These are phyloP conservation scores for Tringa solitaria DNA, from an alignment of 2,113 vertebrate genomes.

Conservation along the genomic window DNA sequence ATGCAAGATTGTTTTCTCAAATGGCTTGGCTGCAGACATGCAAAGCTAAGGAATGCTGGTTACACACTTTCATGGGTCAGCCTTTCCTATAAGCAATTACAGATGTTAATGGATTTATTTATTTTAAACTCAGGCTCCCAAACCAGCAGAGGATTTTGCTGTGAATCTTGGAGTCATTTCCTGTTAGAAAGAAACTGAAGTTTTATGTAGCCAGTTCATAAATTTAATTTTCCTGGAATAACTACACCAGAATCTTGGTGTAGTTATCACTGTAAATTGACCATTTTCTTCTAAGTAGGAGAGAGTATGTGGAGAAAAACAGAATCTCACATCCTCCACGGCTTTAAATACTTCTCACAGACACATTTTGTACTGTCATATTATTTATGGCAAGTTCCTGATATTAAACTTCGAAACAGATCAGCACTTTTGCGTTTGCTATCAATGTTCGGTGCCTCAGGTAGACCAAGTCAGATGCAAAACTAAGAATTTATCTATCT, in stretches of 20 bases:
- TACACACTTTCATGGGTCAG: constrained; percentile 37
- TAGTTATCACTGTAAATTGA: background rate
- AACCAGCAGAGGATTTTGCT: constrained; percentile 32
- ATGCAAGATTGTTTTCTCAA: constrained; percentile 34
- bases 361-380: background rate
- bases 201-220: constrained; percentile 18
- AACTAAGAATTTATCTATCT: background rate
- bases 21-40: constrained; percentile 31
- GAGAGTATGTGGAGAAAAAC: background rate
- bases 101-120: constrained; percentile 60
- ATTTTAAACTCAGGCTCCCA: constrained; percentile 24
- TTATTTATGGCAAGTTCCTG: background rate
- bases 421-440: background rate
- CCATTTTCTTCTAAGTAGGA: constrained; percentile 7
- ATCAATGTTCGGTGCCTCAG: background rate
- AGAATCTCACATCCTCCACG: background rate
- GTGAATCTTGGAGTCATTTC: constrained; percentile 41
- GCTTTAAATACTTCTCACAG: constrained; percentile 1
- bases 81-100: constrained; percentile 53
- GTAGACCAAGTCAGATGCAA: background rate
- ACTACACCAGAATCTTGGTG: background rate
- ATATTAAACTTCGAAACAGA: constrained; percentile 1
- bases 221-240: constrained; percentile 12
- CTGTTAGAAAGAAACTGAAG: constrained; percentile 17
- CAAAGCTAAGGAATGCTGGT: constrained; percentile 37